Evolutionary conservation across 2,888 invertebrate species (phyloP), one percentile per base, ranked within the genome.

Genomic region (Teinopalpus imperialis): DNA sequence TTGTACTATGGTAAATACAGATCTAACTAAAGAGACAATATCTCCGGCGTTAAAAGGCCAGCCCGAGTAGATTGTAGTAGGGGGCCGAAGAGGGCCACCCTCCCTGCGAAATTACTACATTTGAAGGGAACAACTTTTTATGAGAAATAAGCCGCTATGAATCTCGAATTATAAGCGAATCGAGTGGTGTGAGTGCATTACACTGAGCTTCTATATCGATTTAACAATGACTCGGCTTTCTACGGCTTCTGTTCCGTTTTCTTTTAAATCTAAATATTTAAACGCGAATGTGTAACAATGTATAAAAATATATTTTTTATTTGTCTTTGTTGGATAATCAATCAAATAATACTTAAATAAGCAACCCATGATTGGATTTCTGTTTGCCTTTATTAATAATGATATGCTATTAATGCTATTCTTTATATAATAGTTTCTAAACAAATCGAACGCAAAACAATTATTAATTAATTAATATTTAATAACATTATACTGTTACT

Each of bases 71-170:
- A 66, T 65, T 59, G 67, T 67, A 63, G 75, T 63, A 62, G 69
- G 63, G 63, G 57, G 66, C 49, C 66, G 52, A 56, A 52, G 56
- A 60, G 68, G 66, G 79, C 76, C 81, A 75, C 79, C 64, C 69
- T 71, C 79, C 63, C 69, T 70, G 80, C 80, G 74, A 87, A 88
- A 87, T 87, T 87, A 87, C 87, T 82, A 85, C 85, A 81, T 87
- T 87, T 82, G 79, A 82, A 85, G 86, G 85, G 85, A 85, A 85
- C 81, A 86, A 86, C 79, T 87, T 88, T 87, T 88, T 87, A 85
- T 85, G 89, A 81, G 86, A 86, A 62, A 82, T 85, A 83, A 87
- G 81, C 85, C 59, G 69, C 78, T 85, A 87, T 87, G 87, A 86
- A 87, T 86, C 81, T 86, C 77, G 75, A 87, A 87, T 87, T 82